Conservation (phyloP, 2,888 invertebrate species). For the Cataglyphis albicans region DNA sequence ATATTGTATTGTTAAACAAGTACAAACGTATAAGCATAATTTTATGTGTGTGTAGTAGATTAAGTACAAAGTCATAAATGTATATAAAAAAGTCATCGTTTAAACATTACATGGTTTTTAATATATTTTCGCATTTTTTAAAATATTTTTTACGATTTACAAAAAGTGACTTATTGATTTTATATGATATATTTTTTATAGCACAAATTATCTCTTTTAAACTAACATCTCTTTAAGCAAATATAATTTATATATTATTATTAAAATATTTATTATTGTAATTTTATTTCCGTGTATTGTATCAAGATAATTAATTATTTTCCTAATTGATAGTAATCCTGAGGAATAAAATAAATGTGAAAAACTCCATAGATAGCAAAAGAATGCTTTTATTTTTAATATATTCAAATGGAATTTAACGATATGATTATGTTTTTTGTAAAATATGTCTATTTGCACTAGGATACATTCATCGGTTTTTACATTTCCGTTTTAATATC, state of each 20-base stretch:
- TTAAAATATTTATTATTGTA: background rate
- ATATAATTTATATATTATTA: background rate
- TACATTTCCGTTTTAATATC: background rate
- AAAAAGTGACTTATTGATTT: background rate
- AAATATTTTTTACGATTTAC: background rate
- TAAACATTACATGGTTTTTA: background rate
- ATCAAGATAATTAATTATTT: background rate
- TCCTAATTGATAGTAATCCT: background rate
- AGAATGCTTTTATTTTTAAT: conserved; percentile 50
- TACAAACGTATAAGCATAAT: background rate
- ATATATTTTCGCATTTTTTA: conserved; percentile 12
- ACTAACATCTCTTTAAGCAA: background rate
- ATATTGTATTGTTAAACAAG: background rate
- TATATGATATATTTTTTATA: background rate
- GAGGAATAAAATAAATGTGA: conserved; percentile 12
- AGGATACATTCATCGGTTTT: background rate
- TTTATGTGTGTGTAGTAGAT: background rate
- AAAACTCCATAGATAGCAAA: conserved; percentile 19
- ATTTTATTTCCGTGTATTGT: background rate
- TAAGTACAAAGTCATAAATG: background rate
- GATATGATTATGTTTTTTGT: conserved; percentile 29
- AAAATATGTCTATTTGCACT: background rate
- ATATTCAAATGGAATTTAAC: conserved; percentile 41
- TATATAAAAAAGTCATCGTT: conserved; percentile 6
- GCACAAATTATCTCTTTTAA: background rate